These are phyloP conservation scores for Heterodera filipjevi DNA, from an alignment of 2,888 invertebrate species.

Conservation along the genomic window DNA sequence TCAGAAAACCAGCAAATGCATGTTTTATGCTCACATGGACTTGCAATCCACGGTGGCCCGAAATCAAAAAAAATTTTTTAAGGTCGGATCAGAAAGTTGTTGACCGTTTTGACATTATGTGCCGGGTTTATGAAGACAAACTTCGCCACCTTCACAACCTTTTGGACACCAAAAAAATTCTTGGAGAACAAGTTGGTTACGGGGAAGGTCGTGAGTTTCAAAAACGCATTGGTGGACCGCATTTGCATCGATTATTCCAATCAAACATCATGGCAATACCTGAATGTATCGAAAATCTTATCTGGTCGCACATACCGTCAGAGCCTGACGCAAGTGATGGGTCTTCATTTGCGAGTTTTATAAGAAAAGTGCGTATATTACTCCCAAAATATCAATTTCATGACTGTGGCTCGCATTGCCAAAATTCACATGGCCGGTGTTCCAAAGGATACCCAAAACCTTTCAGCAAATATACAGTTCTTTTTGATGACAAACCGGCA, in stretches of 20 bases:
- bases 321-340: background rate
- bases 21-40: too few relatives aligned
- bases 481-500: slow-evolving; percentile 28
- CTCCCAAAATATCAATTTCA: slow-evolving; percentile 60
- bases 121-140: too few relatives aligned
- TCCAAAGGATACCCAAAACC: slow-evolving; percentile 66
- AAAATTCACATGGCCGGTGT: slow-evolving; percentile 50
- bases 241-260: slow-evolving; percentile 9
- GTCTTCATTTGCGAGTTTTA: background rate
- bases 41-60: too few relatives aligned
- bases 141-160: too few relatives aligned
- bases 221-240: slow-evolving; percentile 14
- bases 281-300: background rate
- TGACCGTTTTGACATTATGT: background rate
- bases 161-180: too few relatives aligned
- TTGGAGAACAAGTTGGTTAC: background rate
- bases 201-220: slow-evolving; percentile 19
- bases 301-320: slow-evolving; percentile 15
- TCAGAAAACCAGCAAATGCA: too few relatives aligned
- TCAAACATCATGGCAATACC: background rate
- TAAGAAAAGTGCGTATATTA: slow-evolving; percentile 55
- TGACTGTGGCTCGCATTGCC: too few relatives aligned
- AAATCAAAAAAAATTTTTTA: background rate
- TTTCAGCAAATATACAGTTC: slow-evolving; percentile 53
- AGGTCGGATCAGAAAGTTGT: slow-evolving; percentile 1